Base-by-base conservation (phyloP, 37 sponge, comb jelly and placozoan genomes). In the Tethya wilhelma region DNA sequence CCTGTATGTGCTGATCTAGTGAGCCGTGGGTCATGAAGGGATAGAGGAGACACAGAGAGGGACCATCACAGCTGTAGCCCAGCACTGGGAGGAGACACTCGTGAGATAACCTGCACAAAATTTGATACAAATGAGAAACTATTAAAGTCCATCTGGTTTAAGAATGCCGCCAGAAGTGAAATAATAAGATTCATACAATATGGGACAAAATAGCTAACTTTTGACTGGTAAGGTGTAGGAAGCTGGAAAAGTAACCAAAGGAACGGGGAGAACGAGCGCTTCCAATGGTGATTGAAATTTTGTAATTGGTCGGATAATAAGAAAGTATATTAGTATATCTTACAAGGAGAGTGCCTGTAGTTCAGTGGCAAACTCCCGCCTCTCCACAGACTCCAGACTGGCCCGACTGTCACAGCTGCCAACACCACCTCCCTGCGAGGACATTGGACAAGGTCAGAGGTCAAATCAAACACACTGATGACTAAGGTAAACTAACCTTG, bases 61-160 rank as follows among this genome's bases (percentile, higher is more conserved):
- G 77, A 0, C 83, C 83, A 60, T 88, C 76, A 69, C 77, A 77
- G 49, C 71, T 77, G 77, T 53, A 88, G 26, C 71, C 88, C 14
- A 88, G 72, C 29, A 88, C 37, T 23, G 88, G 83, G 4, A 88
- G 63, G 17, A 88, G 63, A 30, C 44, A 44, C 29, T 57, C 62
- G 38, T 88, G 88, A 38, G 31, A 29, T 6, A 88, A 56, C 7
- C 88, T 88, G 69, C 41, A 63, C 20, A 38, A 41, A 4, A n/a
- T 20, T 17, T 29, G 65, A n/a, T 25, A 60, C 28, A 60, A 60
- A 7, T 60, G 63, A 60, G 63, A 60, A 60, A 12, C 22, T 60
- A 60, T 7, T n/a, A 19, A 49, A 19, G 9, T 14, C 9, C 14
- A 49, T 49, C 9, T 49, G 53, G 53, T n/a, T n/a, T n/a, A n/a